Evolutionary conservation across 1,140 invertebrate species (phyloP), one percentile per base, ranked within the genome.

Genomic region (Tetraneura akinire): DNA sequence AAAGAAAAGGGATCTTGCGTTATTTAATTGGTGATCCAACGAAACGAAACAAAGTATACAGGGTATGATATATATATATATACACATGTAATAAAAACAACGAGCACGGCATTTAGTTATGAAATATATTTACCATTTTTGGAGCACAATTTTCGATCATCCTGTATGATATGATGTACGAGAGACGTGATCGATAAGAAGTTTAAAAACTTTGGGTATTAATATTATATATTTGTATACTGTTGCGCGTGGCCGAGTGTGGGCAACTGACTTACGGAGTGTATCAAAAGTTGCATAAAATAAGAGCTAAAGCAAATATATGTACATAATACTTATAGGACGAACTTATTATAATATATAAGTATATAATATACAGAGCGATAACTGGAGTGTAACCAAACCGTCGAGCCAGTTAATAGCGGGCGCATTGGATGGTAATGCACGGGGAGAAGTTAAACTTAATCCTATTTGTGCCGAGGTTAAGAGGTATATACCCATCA

Each of bases 391-490:
- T 78, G 74, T 60, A 78, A 78, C 74, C 74, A 78, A 78, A 78
- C 74, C 74, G 55, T 62, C 37, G 74, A 78, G 74, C 74, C 74
- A 23, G 74, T 78, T 78, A 78, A 78, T 71, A 29, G 68, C 16
- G 16, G 13, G 21, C 18, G 64, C 1, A 5, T 6, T n/a, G 37
- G 18, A 49, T n/a, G 26, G 23, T 37, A 37, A 8, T 18, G 23
- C 11, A 16, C n/a, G 21, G 55, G 74, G 55, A 26, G 10, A 8
- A 37, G 53, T 55, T 42, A 60, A 60, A 78, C 74, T 78, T 78
- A 78, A 78, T 78, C 74, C 74, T 78, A 78, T 78, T 78, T 78
- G 51, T 57, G 55, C 74, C n/a, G 53, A 78, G 74, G 74, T 78
- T 78, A 78, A 78, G 55, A 78, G 74, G 74, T 26, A 45, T 26